These are phyloP conservation scores for Ypsolopha scabrella DNA, from an alignment of 2,888 invertebrate genomes.

Conservation along the genomic window DNA sequence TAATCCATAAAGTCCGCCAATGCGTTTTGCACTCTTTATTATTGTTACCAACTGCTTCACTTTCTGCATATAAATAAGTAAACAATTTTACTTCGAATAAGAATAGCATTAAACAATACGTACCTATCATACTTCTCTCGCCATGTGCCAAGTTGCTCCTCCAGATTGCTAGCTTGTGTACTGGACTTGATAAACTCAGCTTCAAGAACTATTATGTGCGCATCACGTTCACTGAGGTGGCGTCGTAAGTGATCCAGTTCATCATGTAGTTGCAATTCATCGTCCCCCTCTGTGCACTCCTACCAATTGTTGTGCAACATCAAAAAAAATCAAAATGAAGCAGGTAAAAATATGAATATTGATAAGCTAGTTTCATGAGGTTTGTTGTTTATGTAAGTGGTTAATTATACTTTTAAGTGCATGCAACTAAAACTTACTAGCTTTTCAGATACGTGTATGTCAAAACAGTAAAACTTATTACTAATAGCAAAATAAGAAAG, in stretches of 20 bases:
- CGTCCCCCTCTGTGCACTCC: slow-evolving; percentile 51
- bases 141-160: slow-evolving; percentile 88
- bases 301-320: slow-evolving; percentile 36
- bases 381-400: background rate
- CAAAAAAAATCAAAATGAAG: slow-evolving; percentile 26
- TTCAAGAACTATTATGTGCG: slow-evolving; percentile 88
- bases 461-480: background rate
- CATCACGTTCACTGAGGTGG: slow-evolving; percentile 83
- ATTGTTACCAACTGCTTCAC: too few species aligned
- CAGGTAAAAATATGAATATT: background rate
- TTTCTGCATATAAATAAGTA: too few species aligned
- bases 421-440: background rate
- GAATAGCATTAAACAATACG: background rate
- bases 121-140: slow-evolving; percentile 93
- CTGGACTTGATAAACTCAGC: slow-evolving; percentile 86
- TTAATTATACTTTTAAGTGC: background rate
- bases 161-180: slow-evolving; percentile 81
- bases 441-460: background rate
- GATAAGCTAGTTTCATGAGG: background rate
- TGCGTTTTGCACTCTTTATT: too few species aligned
- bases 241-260: slow-evolving; percentile 91
- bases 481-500: slow-evolving; percentile 24
- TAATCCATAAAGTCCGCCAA: too few species aligned
- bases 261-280: slow-evolving; percentile 79
- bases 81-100: too few species aligned